phyloP scores from a whole-genome alignment of 2,797 vertebrate genomes.

The Nothura maculosa region DNA sequence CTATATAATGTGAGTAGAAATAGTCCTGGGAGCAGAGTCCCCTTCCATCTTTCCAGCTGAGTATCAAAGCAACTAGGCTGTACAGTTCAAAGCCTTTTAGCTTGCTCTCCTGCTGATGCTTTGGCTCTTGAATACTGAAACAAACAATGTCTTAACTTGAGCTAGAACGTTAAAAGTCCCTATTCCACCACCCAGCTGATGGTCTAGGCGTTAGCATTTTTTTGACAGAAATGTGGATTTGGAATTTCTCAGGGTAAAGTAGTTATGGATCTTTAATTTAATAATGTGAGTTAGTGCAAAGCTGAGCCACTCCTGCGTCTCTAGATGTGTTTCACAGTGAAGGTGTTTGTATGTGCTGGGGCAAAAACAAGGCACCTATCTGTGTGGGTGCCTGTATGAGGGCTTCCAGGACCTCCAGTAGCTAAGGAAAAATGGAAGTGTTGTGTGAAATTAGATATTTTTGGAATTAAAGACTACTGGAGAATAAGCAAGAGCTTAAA shows the following conservation, averaged over 20 bases:
- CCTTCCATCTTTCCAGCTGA: conserved; percentile 16
- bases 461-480: neutral
- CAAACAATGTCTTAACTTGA: neutral
- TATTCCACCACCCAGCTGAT: neutral
- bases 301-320: neutral
- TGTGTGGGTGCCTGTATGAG: fast-evolving
- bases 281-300: neutral
- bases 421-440: neutral
- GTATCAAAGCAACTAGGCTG: neutral
- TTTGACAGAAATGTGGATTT: neutral
- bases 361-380: neutral
- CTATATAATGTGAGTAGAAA: neutral
- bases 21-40: conserved; percentile 3
- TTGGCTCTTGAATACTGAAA: neutral
- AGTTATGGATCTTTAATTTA: neutral
- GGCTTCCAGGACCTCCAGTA: neutral
- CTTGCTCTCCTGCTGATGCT: conserved; percentile 8
- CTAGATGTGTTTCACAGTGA: neutral
- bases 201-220: neutral
- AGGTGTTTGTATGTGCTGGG: neutral
- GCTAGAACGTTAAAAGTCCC: neutral
- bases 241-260: neutral
- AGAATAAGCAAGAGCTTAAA: neutral
- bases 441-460: neutral
- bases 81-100: neutral